Base-by-base conservation (phyloP, 2,888 invertebrate genomes). In the Acholoe squamosa region DNA sequence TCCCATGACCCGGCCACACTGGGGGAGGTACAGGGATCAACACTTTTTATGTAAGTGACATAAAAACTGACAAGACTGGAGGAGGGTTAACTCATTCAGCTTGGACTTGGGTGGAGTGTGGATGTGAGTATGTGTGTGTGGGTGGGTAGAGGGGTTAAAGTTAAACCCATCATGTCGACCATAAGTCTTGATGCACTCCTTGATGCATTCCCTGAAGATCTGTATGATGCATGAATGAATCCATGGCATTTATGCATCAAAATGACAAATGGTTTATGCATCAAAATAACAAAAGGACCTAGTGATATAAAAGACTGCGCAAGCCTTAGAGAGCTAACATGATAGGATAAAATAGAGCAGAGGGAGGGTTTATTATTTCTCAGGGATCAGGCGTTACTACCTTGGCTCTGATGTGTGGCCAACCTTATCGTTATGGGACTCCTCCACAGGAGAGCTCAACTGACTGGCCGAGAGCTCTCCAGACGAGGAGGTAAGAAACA, bases 341-440 rank as follows among this genome's bases (percentile, higher is more conserved):
- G 76, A 76, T 14, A 34, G 80, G 80, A 34, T 80, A 43, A 22
- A 16, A 28, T 22, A 5, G 76, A 31, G 12, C 22, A 25, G 76
- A 16, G 80, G 33, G 80, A 34, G 80, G 80, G 71, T 71, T 71
- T 71, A 71, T 71, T 71, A 71, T 71, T 71, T 71, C 71, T 14
- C 71, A 28, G 71, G 71, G 71, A 71, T 71, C 71, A 71, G 71
- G 28, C 71, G 71, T 71, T 71, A 71, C 71, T 71, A 5, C 0
- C 28, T 43, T 28, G 71, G 14, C 71, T 71, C 28, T 71, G 84
- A 84, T 84, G 84, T 34, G 84, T 51, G 33, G 84, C 84, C 43
- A 84, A 16, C 84, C 84, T 84, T 84, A 84, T 84, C 84, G 43
- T 34, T 61, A 61, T 61, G 61, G 61, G 61, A 61, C 61, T 61